phyloP scores from a whole-genome alignment of 2,888 invertebrate species.

The Calliscelio sp. region DNA sequence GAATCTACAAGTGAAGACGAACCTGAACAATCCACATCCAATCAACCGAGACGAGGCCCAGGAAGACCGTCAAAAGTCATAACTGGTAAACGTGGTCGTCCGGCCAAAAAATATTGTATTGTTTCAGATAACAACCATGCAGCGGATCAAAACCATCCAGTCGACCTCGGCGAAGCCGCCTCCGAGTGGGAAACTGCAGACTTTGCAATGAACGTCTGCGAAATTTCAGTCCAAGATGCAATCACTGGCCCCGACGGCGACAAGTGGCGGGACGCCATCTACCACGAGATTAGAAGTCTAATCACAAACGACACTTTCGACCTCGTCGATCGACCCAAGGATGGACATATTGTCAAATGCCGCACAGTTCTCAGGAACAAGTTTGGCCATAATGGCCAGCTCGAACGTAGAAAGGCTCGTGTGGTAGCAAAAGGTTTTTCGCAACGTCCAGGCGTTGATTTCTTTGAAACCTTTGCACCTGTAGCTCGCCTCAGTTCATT shows the following conservation, averaged over 20 bases:
- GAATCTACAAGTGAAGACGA: no score
- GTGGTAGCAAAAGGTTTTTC: neutral
- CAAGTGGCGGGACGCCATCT: neutral
- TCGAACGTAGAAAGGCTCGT: neutral
- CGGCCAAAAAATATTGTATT: no score
- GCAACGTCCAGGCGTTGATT: neutral
- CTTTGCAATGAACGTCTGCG: no score
- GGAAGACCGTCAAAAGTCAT: no score
- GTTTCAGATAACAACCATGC: no score
- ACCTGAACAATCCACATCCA: no score
- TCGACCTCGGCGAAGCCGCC: neutral
- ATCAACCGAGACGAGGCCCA: no score
- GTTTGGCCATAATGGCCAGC: neutral
- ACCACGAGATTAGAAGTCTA: neutral
- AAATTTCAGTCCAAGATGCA: neutral
- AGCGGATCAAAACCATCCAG: neutral
- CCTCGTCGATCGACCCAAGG: neutral
- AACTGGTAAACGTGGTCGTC: no score
- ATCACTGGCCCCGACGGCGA: neutral
- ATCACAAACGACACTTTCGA: neutral
- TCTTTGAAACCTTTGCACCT: neutral
- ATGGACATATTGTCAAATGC: neutral
- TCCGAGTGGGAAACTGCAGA: no score
- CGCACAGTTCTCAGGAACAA: slow-evolving; percentile 4
- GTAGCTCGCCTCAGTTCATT: neutral